phyloP scores from a whole-genome alignment of 2,888 invertebrate species.

The Euclidia mi region DNA sequence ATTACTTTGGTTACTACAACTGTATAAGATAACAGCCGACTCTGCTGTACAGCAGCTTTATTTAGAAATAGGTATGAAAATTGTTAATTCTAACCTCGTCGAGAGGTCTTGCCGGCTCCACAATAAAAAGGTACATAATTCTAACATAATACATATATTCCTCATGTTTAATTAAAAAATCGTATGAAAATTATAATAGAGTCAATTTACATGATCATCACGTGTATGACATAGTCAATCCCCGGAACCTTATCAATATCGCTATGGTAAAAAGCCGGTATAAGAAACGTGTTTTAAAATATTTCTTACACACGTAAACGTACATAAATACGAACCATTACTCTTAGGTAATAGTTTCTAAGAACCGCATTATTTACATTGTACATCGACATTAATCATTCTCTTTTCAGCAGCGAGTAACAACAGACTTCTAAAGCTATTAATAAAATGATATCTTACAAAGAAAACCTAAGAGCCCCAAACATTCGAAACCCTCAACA shows the following conservation, averaged over 20 bases:
- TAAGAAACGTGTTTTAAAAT: background rate
- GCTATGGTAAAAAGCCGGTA: background rate
- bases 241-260: slow-evolving; percentile 34
- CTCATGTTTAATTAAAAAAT: no score
- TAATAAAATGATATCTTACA: slow-evolving; percentile 37
- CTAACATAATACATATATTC: no score
- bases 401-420: slow-evolving; percentile 18
- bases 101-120: no score
- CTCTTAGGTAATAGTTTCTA: background rate
- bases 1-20: slow-evolving; percentile 27
- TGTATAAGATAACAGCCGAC: slow-evolving; percentile 29
- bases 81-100: no score
- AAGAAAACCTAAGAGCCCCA: slow-evolving; percentile 25
- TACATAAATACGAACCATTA: background rate
- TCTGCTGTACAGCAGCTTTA: slow-evolving; percentile 10
- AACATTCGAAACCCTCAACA: slow-evolving; percentile 42
- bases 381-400: slow-evolving; percentile 19
- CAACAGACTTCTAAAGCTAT: slow-evolving; percentile 29
- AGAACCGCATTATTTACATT: slow-evolving; percentile 3
- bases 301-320: background rate
- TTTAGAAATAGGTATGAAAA: background rate
- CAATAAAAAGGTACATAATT: no score
- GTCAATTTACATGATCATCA: slow-evolving; percentile 24
- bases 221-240: slow-evolving; percentile 12
- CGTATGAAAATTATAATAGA: no score